A percentile compares a stretch with the other conserved stretches of the same genome.
Evolutionary conservation across 2,888 invertebrate genomes (phyloP).

Genomic region (Galerucella calmariensis): DNA sequence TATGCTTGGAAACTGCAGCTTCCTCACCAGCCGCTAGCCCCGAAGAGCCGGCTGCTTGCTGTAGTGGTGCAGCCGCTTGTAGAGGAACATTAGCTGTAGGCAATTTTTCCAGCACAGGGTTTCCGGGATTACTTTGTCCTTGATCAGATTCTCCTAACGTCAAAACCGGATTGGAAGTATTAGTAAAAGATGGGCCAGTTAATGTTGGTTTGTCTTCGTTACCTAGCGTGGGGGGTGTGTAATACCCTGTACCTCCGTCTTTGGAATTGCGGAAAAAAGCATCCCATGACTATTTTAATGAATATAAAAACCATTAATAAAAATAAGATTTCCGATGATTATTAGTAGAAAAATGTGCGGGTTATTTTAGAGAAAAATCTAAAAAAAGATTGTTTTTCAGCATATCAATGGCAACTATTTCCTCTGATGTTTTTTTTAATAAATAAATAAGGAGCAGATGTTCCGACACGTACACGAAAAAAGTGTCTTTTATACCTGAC

Average conservation of each 20-base stretch:
- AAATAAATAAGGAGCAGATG: no score
- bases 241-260: constrained; percentile 83
- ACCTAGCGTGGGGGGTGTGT: constrained; percentile 76
- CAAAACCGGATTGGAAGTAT: not conserved
- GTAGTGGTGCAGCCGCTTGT: not conserved
- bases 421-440: no score
- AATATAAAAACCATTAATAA: not conserved
- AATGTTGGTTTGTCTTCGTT: not conserved
- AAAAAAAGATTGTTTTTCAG: no score
- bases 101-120: not conserved
- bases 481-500: no score
- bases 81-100: not conserved
- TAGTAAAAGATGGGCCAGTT: not conserved
- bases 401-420: no score
- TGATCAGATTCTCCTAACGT: not conserved
- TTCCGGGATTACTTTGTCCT: not conserved
- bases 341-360: no score
- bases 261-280: constrained; percentile 89
- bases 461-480: no score
- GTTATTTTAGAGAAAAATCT: no score
- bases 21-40: constrained; percentile 68
- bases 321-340: no score
- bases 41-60: constrained; percentile 40
- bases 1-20: constrained; percentile 94
- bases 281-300: constrained; percentile 79